Percentiles rank a stretch among this genome's conserved stretches.
Evolutionary conservation across 2,888 invertebrate species (phyloP).

Genomic region (Colletes collaris): DNA sequence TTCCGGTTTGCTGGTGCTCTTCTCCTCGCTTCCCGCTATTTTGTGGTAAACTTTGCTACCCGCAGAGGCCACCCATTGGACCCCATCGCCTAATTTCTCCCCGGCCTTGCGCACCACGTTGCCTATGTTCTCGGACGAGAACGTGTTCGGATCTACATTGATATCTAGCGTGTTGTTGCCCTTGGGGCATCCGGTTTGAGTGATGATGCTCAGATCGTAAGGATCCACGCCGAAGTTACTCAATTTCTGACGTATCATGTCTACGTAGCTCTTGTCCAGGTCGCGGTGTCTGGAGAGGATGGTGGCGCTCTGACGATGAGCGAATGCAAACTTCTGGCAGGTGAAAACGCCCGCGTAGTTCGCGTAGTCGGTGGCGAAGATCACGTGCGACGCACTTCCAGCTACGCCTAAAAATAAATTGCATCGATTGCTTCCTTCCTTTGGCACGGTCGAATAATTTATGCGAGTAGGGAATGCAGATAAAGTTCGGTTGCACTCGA

Average conservation of each 20-base stretch:
- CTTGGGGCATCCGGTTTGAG: slow-evolving; percentile 88
- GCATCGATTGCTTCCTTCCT: not conserved
- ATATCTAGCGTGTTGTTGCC: slow-evolving; percentile 86
- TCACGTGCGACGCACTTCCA: slow-evolving; percentile 89
- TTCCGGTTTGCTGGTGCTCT: slow-evolving; percentile 28
- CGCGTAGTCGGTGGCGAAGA: slow-evolving; percentile 90
- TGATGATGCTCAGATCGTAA: slow-evolving; percentile 89
- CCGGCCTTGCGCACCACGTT: slow-evolving; percentile 89
- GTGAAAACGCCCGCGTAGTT: slow-evolving; percentile 91
- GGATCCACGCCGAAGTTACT: slow-evolving; percentile 89
- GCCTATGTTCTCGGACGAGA: slow-evolving; percentile 89
- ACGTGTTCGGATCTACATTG: slow-evolving; percentile 90
- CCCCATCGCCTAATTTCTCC: slow-evolving; percentile 88
- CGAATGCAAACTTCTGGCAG: slow-evolving; percentile 90
- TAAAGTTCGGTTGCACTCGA: not conserved
- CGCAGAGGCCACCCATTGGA: slow-evolving; percentile 88
- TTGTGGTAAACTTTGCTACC: slow-evolving; percentile 89
- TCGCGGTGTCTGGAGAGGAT: slow-evolving; percentile 91
- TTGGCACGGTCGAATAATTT: not conserved
- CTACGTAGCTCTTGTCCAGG: slow-evolving; percentile 88
- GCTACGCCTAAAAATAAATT: slow-evolving; percentile 85
- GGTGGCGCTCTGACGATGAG: slow-evolving; percentile 90
- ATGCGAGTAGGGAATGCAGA: not conserved
- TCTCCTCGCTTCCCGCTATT: slow-evolving; percentile 81
- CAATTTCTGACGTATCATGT: slow-evolving; percentile 88